These are phyloP conservation scores for Boulengeromyrus knoepffleri DNA, from an alignment of 2,113 vertebrate genomes.

Conservation along the genomic window DNA sequence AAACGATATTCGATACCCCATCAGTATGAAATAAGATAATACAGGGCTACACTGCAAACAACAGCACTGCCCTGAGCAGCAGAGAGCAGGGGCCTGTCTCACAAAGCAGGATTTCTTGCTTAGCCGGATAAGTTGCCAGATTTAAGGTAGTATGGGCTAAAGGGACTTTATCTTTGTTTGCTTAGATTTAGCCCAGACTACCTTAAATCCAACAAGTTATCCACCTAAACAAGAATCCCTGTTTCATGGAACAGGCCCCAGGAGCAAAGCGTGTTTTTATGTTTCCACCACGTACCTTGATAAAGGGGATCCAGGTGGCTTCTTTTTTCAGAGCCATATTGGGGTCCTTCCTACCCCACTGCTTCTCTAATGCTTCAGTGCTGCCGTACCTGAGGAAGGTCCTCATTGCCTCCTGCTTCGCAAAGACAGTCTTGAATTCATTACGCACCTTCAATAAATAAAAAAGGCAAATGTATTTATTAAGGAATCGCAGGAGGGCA, in stretches of 20 bases:
- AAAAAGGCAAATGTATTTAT: background rate
- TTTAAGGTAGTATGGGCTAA: background rate
- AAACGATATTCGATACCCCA: background rate
- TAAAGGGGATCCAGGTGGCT: slow-evolving; percentile 59
- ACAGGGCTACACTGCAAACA: background rate
- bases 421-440: slow-evolving; percentile 60
- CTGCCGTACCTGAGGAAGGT: slow-evolving; percentile 55
- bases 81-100: background rate
- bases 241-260: background rate
- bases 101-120: background rate
- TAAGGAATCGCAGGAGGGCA: background rate
- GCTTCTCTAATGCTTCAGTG: slow-evolving; percentile 35
- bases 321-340: slow-evolving; percentile 55
- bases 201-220: background rate
- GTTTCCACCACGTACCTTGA: slow-evolving; percentile 48
- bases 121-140: background rate
- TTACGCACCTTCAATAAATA: slow-evolving; percentile 42
- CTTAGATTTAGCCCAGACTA: background rate
- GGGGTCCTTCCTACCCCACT: slow-evolving; percentile 38
- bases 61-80: background rate
- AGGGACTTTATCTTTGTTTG: background rate
- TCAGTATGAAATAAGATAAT: background rate
- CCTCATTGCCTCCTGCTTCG: slow-evolving; percentile 57
- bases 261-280: background rate
- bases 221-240: background rate